Conservation (phyloP, 2,113 vertebrate genomes). For the Rhinoderma darwinii region DNA sequence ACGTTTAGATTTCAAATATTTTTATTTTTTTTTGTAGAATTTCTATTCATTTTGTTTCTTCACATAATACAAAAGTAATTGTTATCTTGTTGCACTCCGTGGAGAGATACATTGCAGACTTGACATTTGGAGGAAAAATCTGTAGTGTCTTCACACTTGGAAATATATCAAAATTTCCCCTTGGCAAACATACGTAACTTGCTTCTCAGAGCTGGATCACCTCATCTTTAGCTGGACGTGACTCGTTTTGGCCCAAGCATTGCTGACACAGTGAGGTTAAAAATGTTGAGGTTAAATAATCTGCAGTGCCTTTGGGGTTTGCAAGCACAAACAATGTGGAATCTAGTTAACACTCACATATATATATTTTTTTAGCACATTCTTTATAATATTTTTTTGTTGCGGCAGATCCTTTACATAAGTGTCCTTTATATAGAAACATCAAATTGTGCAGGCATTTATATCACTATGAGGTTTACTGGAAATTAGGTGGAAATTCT, state of each 20-base stretch:
- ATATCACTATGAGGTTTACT: not conserved
- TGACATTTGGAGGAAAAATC: conserved; percentile 52
- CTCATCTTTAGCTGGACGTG: conserved; percentile 55
- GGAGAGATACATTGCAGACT: conserved; percentile 55
- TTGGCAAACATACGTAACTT: conserved; percentile 53
- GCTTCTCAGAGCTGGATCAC: conserved; percentile 57
- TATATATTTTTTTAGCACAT: conserved; percentile 53
- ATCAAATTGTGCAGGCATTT: conserved; percentile 14
- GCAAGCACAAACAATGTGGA: conserved; percentile 56
- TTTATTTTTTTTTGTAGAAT: not conserved
- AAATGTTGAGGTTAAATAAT: conserved; percentile 61
- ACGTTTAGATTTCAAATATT: not conserved
- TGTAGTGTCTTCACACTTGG: conserved; percentile 57
- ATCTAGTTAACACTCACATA: conserved; percentile 56
- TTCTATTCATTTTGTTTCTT: conserved; percentile 1
- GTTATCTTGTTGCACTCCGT: conserved; percentile 53
- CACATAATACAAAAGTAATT: conserved; percentile 48
- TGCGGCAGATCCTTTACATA: conserved; percentile 40
- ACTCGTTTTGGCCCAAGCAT: conserved; percentile 50
- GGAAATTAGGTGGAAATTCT: conserved; percentile 6
- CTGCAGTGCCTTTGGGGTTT: conserved; percentile 56
- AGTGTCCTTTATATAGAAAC: conserved; percentile 33
- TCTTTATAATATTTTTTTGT: conserved; percentile 36
- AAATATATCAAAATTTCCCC: conserved; percentile 50
- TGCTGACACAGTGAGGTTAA: conserved; percentile 60